Conservation (phyloP, 2,888 invertebrate species). For the Hypercompe scribonia region DNA sequence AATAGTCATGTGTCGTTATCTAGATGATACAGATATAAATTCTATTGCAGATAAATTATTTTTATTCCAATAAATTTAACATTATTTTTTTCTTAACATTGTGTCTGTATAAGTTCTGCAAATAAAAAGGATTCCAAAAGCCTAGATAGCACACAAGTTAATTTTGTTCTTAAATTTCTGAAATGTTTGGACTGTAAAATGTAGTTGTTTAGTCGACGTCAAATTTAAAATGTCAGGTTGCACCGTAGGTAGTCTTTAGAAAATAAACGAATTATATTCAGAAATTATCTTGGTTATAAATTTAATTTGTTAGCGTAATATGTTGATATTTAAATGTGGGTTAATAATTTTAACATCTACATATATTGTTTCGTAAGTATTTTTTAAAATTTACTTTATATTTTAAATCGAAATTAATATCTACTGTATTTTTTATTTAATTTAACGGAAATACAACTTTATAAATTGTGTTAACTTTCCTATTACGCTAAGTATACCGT, state of each 20-base stretch:
- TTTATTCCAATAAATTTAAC: neutral
- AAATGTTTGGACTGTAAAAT: neutral
- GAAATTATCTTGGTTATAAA: conserved; percentile 25
- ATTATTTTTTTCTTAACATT: neutral
- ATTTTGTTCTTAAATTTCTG: neutral
- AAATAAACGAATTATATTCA: conserved; percentile 29
- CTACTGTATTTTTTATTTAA: conserved; percentile 15
- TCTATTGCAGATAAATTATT: neutral
- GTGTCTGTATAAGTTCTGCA: neutral
- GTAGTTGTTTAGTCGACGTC: conserved; percentile 29
- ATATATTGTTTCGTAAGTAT: conserved; percentile 79
- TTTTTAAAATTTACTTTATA: conserved; percentile 1
- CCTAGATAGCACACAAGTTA: neutral
- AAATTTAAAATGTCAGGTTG: conserved; percentile 35
- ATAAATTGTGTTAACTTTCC: neutral
- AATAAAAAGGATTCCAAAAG: neutral
- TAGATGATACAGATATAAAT: too few species aligned
- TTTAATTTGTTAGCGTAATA: conserved; percentile 61
- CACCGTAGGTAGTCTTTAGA: conserved; percentile 13
- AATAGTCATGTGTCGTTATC: too few species aligned
- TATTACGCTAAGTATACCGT: neutral
- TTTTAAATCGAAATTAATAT: neutral
- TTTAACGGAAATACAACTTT: neutral
- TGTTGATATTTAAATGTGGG: conserved; percentile 81
- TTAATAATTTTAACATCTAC: conserved; percentile 74